Evolutionary conservation across 2,113 vertebrate species (phyloP).

Genomic region (Microcebus murinus): DNA sequence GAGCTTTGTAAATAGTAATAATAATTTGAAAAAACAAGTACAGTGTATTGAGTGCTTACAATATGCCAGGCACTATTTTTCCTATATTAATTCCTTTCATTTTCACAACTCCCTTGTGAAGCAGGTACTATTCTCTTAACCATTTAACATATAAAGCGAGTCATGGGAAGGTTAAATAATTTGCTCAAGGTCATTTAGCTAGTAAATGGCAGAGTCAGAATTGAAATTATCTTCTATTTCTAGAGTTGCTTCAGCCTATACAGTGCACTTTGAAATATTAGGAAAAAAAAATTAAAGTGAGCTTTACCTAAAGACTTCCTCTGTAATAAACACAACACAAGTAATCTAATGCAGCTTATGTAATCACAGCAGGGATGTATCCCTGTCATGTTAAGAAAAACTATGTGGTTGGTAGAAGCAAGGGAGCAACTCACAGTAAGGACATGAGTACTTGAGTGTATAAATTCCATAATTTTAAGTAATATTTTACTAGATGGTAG

Average conservation of each 20-base stretch:
- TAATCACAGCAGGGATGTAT: background rate
- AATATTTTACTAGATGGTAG: background rate
- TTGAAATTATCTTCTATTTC: slow-evolving; percentile 4
- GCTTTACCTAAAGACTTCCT: slow-evolving; percentile 17
- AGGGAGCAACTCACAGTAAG: background rate
- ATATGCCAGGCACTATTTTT: background rate
- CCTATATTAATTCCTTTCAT: background rate
- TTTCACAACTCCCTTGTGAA: background rate
- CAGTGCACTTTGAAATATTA: background rate
- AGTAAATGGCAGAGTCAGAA: background rate
- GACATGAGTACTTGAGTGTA: background rate
- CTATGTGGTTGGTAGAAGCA: background rate
- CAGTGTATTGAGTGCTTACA: background rate
- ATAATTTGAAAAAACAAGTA: background rate
- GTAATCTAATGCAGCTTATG: background rate
- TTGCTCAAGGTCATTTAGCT: background rate
- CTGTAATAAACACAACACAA: background rate
- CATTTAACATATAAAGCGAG: background rate
- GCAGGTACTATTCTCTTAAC: background rate
- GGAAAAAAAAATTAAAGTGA: slow-evolving; percentile 43
- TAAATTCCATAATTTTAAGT: background rate
- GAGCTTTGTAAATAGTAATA: background rate
- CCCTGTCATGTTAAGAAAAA: background rate
- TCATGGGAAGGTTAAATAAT: background rate
- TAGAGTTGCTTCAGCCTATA: background rate